Evolutionary conservation across 2,888 invertebrate genomes (phyloP).

Genomic region (Lapara coniferarum): DNA sequence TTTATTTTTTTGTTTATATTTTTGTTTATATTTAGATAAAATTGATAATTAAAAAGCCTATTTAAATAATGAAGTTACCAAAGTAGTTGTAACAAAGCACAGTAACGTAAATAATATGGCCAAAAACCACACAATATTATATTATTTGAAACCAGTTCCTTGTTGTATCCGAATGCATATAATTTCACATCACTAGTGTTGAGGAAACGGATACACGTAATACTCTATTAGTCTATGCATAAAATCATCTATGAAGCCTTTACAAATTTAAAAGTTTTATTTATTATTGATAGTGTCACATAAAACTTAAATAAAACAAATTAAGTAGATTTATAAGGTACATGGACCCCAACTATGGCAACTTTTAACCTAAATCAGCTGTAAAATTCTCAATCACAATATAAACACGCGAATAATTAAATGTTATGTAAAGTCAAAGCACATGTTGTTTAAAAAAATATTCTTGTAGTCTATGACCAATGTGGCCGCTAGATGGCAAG

Average conservation of each 20-base stretch:
- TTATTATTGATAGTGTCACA: background rate
- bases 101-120: too few species aligned
- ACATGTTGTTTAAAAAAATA: conserved; percentile 42
- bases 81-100: too few species aligned
- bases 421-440: conserved; percentile 28
- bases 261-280: conserved; percentile 5
- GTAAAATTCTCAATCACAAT: background rate
- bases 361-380: background rate
- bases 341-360: conserved; percentile 6
- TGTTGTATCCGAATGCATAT: conserved; percentile 32
- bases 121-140: background rate
- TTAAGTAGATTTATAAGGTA: background rate
- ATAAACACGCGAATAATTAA: background rate
- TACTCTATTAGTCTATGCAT: conserved; percentile 35
- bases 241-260: conserved; percentile 9
- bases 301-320: background rate
- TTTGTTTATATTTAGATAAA: too few species aligned
- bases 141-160: background rate
- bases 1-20: too few species aligned
- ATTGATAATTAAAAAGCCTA: too few species aligned
- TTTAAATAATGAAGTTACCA: too few species aligned
- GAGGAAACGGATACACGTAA: conserved; percentile 61
- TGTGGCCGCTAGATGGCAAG: conserved; percentile 71
- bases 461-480: conserved; percentile 69
- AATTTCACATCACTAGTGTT: conserved; percentile 49